Percentiles rank a stretch among this genome's conserved stretches.
Conservation (phyloP, 2,888 invertebrate genomes). For the Pachydiplax longipennis region DNA sequence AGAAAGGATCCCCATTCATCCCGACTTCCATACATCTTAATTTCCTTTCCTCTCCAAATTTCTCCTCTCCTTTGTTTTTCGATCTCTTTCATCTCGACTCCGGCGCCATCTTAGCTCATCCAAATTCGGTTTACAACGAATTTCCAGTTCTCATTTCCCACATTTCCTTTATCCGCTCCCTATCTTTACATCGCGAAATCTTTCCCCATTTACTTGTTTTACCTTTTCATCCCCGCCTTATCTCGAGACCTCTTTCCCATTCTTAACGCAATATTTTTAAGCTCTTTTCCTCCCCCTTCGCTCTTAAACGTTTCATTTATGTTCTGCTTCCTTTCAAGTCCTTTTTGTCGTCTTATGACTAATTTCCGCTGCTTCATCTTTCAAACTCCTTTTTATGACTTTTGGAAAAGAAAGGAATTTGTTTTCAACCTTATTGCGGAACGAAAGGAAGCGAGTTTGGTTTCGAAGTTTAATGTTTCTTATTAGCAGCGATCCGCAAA, state of each 20-base stretch:
- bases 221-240: neutral
- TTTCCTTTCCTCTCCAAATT: too few species aligned
- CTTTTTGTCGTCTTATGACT: constrained; percentile 2
- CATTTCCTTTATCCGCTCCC: neutral
- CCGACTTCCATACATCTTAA: too few species aligned
- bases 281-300: neutral
- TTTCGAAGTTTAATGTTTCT: too few species aligned
- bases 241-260: too few species aligned
- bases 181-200: neutral
- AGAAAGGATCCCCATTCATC: too few species aligned
- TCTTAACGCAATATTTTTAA: neutral
- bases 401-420: neutral
- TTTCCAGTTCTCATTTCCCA: neutral
- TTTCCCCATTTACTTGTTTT: neutral
- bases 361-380: constrained; percentile 8
- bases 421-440: neutral
- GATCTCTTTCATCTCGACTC: too few species aligned
- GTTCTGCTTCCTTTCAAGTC: neutral
- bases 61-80: too few species aligned
- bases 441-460: too few species aligned
- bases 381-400: neutral
- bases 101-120: too few species aligned
- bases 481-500: too few species aligned
- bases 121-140: too few species aligned
- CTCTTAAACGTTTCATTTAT: neutral